phyloP scores from a whole-genome alignment of 1,140 invertebrate genomes.

The Leptinotarsa undecemlineata region DNA sequence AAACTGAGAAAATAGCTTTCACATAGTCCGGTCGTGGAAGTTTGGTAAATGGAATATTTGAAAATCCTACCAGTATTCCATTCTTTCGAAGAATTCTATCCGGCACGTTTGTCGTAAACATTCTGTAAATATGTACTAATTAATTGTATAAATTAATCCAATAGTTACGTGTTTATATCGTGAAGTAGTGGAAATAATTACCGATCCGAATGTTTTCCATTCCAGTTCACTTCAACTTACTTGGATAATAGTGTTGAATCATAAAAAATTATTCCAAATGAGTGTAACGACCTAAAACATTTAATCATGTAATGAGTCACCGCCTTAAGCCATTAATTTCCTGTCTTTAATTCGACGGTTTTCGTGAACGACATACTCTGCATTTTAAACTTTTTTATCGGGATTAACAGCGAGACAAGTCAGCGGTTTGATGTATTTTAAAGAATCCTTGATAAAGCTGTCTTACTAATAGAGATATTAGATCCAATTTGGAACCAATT shows the following conservation, averaged over 20 bases:
- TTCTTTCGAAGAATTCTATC: too few species aligned
- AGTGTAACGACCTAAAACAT: slow-evolving; percentile 23
- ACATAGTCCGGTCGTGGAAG: too few species aligned
- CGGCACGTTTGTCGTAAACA: too few species aligned
- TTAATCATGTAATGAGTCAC: slow-evolving; percentile 24
- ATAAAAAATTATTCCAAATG: slow-evolving; percentile 9
- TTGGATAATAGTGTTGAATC: background rate
- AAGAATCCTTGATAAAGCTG: too few species aligned
- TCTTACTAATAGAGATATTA: too few species aligned
- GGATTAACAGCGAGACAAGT: too few species aligned
- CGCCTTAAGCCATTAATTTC: slow-evolving; percentile 15
- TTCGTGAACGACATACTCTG: background rate
- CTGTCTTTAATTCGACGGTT: slow-evolving; percentile 20
- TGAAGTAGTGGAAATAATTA: background rate
- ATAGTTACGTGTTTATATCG: background rate
- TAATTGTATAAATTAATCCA: background rate
- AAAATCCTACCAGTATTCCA: too few species aligned
- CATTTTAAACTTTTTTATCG: slow-evolving; percentile 4
- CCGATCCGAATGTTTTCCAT: background rate
- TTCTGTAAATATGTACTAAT: too few species aligned
- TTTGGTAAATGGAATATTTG: too few species aligned
- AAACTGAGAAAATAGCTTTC: too few species aligned
- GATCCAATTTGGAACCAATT: too few species aligned
- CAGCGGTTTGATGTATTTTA: too few species aligned
- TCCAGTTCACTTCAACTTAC: slow-evolving; percentile 11